Evolutionary conservation across 2,888 invertebrate species (phyloP).

Genomic region (Microctonus aethiopoides): DNA sequence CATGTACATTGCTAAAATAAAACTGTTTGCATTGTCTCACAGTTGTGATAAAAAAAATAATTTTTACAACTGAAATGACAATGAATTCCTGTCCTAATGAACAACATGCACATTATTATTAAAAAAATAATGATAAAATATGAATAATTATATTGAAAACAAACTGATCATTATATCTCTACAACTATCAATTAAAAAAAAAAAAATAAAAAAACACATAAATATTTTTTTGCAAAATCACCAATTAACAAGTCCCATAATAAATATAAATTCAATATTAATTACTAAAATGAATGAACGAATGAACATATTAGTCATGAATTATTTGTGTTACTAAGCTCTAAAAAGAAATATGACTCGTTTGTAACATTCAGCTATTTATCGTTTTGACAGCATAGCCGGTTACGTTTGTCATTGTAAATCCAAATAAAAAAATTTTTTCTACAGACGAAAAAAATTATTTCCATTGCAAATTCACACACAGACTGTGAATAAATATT

Average conservation of each 20-base stretch:
- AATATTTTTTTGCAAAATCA: not conserved
- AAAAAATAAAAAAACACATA: too few relatives aligned
- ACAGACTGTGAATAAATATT: conserved; percentile 11
- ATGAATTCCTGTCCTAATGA: not conserved
- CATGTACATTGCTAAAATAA: too few relatives aligned
- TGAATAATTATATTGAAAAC: not conserved
- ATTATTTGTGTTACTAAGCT: not conserved
- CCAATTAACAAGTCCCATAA: not conserved
- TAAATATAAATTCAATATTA: not conserved
- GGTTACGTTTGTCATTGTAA: conserved; percentile 30
- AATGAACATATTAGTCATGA: not conserved
- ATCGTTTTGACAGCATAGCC: conserved; percentile 40
- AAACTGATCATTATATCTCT: not conserved
- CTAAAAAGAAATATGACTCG: not conserved
- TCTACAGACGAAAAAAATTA: not conserved
- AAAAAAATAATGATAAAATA: not conserved
- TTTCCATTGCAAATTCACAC: too few relatives aligned
- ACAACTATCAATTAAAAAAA: too few relatives aligned
- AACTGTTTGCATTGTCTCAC: not conserved
- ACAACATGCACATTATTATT: not conserved
- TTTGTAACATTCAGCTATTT: not conserved
- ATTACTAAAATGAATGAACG: too few relatives aligned
- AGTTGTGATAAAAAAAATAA: not conserved
- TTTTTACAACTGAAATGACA: not conserved
- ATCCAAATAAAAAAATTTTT: not conserved